phyloP scores from a whole-genome alignment of 2,888 invertebrate species.

The Meloe dianella region DNA sequence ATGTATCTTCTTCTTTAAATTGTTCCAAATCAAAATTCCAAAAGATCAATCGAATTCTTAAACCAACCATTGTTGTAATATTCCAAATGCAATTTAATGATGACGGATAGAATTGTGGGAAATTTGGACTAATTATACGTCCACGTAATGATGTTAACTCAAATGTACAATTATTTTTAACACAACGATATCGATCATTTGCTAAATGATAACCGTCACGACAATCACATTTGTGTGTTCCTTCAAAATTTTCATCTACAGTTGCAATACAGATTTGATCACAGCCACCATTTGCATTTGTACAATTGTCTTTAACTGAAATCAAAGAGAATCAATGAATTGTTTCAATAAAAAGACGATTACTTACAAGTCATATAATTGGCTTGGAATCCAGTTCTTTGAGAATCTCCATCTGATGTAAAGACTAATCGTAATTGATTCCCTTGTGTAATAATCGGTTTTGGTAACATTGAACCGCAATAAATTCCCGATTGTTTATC shows the following conservation, averaged over 20 bases:
- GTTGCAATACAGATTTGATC: conserved; percentile 96
- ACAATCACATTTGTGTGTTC: conserved; percentile 87
- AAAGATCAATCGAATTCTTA: conserved; percentile 91
- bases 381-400: conserved; percentile 93
- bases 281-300: conserved; percentile 88
- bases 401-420: conserved; percentile 94
- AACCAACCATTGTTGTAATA: conserved; percentile 93
- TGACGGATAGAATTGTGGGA: conserved; percentile 92
- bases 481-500: conserved; percentile 83
- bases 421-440: conserved; percentile 89
- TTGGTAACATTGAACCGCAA: conserved; percentile 84
- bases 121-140: conserved; percentile 85
- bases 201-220: conserved; percentile 93
- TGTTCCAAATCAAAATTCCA: conserved; percentile 93
- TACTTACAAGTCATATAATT: conserved; percentile 81
- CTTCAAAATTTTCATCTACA: conserved; percentile 63
- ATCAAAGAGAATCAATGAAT: conserved; percentile 28
- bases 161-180: conserved; percentile 96
- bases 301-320: conserved; percentile 93
- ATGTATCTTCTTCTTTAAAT: conserved; percentile 84
- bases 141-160: conserved; percentile 85
- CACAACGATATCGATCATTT: conserved; percentile 92
- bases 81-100: conserved; percentile 96
- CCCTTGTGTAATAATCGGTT: conserved; percentile 88
- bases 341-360: background rate